Evolutionary conservation across 2,797 vertebrate species (phyloP), one percentile per base, ranked within the genome.

Genomic region (Pelodytes ibericus): DNA sequence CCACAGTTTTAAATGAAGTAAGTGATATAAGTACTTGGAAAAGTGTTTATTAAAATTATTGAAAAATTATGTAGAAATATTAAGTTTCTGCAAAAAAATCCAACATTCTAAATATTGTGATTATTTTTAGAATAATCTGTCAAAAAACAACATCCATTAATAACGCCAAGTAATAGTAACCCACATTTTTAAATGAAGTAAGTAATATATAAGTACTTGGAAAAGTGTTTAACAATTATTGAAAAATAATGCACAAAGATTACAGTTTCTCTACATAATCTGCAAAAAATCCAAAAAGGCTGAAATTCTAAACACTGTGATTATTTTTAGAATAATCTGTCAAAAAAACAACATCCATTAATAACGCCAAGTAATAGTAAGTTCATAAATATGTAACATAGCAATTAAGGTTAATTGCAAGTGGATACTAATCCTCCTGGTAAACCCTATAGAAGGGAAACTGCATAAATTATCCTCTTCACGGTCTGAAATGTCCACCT

Each of bases 321-420:
- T 39, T 39, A 60, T 60, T 60, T 18, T 30, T 30, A 18, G 15
- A 31, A 31, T 20, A 2, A 30, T 18, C 10, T 60, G 13, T 30
- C 18, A 8, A 30, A 24, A 31, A 30, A 5, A 60, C n/a, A 31
- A 27, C 4, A 58, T 26, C 24, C 30, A 60, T 16, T n/a, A 60
- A 60, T 60, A n/a, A 29, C 18, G 6, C 9, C 29, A 31, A 61
- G 22, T 56, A 65, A 30, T 24, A 20, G n/a, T n/a, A n/a, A 8
- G 63, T 72, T 44, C 29, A 44, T 39, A 47, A 72, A 64, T n/a
- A 29, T 59, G 62, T 65, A 56, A 64, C 33, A 53, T 63, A 63
- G 47, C 36, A 65, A 65, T 65, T 65, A 57, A 73, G 27, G 71
- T 73, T 73, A 56, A 39, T 57, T 44, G 20, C 24, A 26, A 3